phyloP scores from a whole-genome alignment of 1,140 invertebrate species.

The Cotesia typhae region DNA sequence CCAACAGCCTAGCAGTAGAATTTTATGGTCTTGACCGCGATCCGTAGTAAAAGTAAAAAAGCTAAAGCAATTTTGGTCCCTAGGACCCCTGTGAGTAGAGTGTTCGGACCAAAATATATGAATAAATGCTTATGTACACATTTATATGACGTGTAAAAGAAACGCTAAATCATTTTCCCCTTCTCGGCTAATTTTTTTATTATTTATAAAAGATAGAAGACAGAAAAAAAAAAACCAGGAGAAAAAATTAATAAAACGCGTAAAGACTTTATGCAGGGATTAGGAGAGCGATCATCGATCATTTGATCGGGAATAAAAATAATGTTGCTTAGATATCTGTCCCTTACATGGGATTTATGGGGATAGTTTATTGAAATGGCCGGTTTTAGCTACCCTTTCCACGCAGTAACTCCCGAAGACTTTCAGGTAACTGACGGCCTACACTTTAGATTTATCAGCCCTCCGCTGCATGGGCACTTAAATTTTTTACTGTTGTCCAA shows the following conservation, averaged over 20 bases:
- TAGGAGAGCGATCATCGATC: neutral
- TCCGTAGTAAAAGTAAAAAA: slow-evolving; percentile 22
- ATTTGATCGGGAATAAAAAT: neutral
- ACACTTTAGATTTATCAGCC: neutral
- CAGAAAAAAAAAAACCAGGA: neutral
- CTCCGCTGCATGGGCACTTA: neutral
- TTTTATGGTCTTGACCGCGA: slow-evolving; percentile 34
- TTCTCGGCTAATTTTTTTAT: neutral
- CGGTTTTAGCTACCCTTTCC: neutral
- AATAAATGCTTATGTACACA: neutral
- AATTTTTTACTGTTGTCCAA: neutral
- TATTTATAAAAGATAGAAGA: neutral
- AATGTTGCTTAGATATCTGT: neutral
- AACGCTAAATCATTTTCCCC: neutral
- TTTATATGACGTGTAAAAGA: slow-evolving; percentile 1
- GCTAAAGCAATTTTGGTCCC: slow-evolving; percentile 12
- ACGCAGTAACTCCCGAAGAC: slow-evolving; percentile 3
- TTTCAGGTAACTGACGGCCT: slow-evolving; percentile 6
- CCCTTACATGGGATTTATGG: slow-evolving; percentile 48
- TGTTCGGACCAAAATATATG: neutral
- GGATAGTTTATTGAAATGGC: slow-evolving; percentile 56
- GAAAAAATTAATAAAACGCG: neutral
- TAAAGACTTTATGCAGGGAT: neutral
- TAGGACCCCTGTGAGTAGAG: neutral
- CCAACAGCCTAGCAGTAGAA: slow-evolving; percentile 31